Evolutionary conservation across 35 echinoderm and acorn worm genomes (phyloP).

Genomic region (Diadema setosum): DNA sequence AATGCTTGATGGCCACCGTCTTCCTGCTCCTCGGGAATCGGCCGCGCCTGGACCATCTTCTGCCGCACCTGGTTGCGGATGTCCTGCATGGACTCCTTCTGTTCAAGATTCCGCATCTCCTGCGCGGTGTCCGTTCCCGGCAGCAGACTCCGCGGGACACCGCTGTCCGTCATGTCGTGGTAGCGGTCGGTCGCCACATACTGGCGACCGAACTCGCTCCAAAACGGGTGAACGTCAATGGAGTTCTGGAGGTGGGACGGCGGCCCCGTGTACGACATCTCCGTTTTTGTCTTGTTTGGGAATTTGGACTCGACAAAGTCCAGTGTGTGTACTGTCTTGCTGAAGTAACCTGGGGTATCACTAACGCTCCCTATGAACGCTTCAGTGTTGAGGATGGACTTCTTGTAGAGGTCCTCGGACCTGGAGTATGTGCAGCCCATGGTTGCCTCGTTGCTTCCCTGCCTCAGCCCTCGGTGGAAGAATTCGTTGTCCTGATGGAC

Average conservation of each 20-base stretch:
- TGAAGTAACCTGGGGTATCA: constrained; percentile 82
- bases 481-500: no score
- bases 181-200: constrained; percentile 33
- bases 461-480: background rate
- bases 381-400: constrained; percentile 41
- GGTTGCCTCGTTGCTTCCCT: background rate
- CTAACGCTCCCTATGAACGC: constrained; percentile 47
- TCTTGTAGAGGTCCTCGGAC: constrained; percentile 82
- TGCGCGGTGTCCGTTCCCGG: constrained; percentile 70
- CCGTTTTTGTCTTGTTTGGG: constrained; percentile 6
- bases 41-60: constrained; percentile 23
- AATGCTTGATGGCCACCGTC: background rate
- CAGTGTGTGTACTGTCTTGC: constrained; percentile 51
- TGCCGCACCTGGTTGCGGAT: constrained; percentile 63
- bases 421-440: constrained; percentile 82
- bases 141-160: constrained; percentile 53
- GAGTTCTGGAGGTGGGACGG: constrained; percentile 91
- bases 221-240: constrained; percentile 89
- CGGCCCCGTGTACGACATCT: constrained; percentile 95
- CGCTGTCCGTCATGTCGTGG: constrained; percentile 31
- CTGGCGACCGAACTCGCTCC: constrained; percentile 57
- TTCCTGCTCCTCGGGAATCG: constrained; percentile 24
- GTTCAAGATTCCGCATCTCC: constrained; percentile 78
- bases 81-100: constrained; percentile 64
- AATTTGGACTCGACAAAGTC: constrained; percentile 48